Evolutionary conservation across 2,797 vertebrate species (phyloP).

Genomic region (Spondyliosoma cantharus): DNA sequence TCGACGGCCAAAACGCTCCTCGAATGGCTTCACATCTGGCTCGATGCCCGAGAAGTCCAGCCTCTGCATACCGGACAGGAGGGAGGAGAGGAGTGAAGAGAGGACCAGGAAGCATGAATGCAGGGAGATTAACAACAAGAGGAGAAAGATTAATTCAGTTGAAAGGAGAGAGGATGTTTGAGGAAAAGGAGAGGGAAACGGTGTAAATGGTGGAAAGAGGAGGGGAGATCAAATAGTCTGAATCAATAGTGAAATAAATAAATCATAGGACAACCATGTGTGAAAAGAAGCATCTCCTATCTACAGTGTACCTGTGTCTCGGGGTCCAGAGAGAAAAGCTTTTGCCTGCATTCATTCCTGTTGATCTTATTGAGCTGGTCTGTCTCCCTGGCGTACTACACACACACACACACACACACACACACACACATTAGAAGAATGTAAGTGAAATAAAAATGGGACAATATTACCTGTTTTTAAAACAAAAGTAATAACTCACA

Average conservation of each 20-base stretch:
- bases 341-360: constrained; percentile 94
- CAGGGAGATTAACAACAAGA: background rate
- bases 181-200: background rate
- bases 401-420: constrained; percentile 44
- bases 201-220: background rate
- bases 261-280: constrained; percentile 9
- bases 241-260: constrained; percentile 60
- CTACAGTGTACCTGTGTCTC: constrained; percentile 91
- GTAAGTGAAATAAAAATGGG: background rate
- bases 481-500: background rate
- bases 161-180: background rate
- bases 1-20: constrained; percentile 93
- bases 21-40: constrained; percentile 95
- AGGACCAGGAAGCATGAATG: background rate
- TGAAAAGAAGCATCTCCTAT: constrained; percentile 31
- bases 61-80: constrained; percentile 80
- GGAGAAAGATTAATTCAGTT: background rate
- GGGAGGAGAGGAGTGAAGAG: background rate
- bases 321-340: constrained; percentile 93
- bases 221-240: constrained; percentile 9
- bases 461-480: background rate
- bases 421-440: constrained; percentile 10
- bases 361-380: constrained; percentile 96
- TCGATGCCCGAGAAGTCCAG: constrained; percentile 97
- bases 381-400: constrained; percentile 94